A percentile compares a stretch with the other conserved stretches of the same genome.
phyloP scores from a whole-genome alignment of 1,140 invertebrate species.

The Solen grandis region DNA sequence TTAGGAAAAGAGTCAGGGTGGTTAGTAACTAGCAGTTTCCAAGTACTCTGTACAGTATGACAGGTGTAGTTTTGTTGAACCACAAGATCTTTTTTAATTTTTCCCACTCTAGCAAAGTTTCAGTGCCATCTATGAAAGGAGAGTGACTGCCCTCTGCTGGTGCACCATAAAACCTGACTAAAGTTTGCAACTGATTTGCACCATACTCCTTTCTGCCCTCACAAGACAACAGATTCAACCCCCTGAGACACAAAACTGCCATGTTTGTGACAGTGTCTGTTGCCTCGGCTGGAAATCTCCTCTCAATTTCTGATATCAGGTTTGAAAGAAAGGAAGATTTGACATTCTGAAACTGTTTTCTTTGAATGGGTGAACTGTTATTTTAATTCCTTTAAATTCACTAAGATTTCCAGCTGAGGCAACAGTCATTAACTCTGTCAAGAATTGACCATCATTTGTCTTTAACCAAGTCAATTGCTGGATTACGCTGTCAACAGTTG shows the following conservation, averaged over 20 bases:
- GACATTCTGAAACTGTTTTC: not conserved
- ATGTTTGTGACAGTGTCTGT: slow-evolving; percentile 16
- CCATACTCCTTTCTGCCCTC: slow-evolving; percentile 9
- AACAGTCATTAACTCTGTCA: slow-evolving; percentile 1
- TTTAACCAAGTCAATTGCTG: slow-evolving; percentile 10
- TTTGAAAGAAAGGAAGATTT: not conserved
- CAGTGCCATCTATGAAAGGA: slow-evolving; percentile 8
- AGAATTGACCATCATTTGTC: not conserved
- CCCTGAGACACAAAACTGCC: not conserved
- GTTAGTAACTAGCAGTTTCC: not conserved
- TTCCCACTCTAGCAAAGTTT: slow-evolving; percentile 21
- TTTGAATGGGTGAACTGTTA: not conserved
- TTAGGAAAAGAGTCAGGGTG: slow-evolving; percentile 12
- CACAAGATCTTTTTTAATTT: slow-evolving; percentile 17
- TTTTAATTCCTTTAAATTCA: slow-evolving; percentile 1
- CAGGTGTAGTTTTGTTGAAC: slow-evolving; percentile 13
- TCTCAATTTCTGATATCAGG: slow-evolving; percentile 4
- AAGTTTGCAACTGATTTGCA: not conserved
- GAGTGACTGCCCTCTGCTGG: not conserved
- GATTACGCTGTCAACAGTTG: slow-evolving; percentile 11
- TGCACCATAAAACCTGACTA: not conserved
- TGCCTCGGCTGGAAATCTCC: slow-evolving; percentile 5
- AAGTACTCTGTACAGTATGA: slow-evolving; percentile 10
- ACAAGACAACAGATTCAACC: not conserved
- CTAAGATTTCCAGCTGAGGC: not conserved